A percentile compares a stretch with the other conserved stretches of the same genome.
These are phyloP conservation scores for Himantopus leucocephalus DNA, from an alignment of 2,113 vertebrate genomes.

Conservation along the genomic window DNA sequence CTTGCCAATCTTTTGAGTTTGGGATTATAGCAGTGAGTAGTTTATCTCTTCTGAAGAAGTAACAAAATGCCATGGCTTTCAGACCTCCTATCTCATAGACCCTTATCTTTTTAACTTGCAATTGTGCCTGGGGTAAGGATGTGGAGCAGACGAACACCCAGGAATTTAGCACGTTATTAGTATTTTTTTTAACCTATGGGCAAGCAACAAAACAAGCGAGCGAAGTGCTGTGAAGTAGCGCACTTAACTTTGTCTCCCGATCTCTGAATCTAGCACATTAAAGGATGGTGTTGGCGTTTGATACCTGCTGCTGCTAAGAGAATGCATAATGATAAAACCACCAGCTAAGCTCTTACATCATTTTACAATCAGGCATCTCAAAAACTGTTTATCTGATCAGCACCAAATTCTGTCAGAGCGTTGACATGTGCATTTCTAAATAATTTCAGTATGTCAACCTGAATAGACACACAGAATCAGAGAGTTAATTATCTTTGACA, in stretches of 20 bases:
- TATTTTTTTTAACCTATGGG: conserved; percentile 37
- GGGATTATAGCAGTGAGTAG: not conserved
- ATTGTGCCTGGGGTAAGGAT: conserved; percentile 4
- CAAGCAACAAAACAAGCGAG: conserved; percentile 28
- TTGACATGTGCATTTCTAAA: conserved; percentile 90
- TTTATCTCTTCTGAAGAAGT: conserved; percentile 31
- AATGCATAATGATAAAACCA: conserved; percentile 69
- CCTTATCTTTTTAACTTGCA: conserved; percentile 14
- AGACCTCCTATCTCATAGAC: conserved; percentile 7
- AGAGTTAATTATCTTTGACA: conserved; percentile 97
- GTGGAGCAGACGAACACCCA: conserved; percentile 20
- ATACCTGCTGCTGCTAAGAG: conserved; percentile 68
- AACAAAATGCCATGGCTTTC: not conserved
- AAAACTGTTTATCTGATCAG: conserved; percentile 94
- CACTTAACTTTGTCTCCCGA: conserved; percentile 2
- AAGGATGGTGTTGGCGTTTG: conserved; percentile 55
- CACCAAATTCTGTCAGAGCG: conserved; percentile 86
- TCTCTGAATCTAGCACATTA: conserved; percentile 55
- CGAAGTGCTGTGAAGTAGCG: conserved; percentile 8
- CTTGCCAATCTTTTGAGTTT: conserved; percentile 24
- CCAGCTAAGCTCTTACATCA: conserved; percentile 81
- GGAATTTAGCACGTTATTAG: conserved; percentile 39
- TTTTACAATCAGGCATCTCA: conserved; percentile 90
- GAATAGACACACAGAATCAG: conserved; percentile 88
- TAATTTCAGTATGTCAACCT: conserved; percentile 91